Evolutionary conservation across 1,140 invertebrate genomes (phyloP), one percentile per base, ranked within the genome.

Genomic region (Cepaea nemoralis): DNA sequence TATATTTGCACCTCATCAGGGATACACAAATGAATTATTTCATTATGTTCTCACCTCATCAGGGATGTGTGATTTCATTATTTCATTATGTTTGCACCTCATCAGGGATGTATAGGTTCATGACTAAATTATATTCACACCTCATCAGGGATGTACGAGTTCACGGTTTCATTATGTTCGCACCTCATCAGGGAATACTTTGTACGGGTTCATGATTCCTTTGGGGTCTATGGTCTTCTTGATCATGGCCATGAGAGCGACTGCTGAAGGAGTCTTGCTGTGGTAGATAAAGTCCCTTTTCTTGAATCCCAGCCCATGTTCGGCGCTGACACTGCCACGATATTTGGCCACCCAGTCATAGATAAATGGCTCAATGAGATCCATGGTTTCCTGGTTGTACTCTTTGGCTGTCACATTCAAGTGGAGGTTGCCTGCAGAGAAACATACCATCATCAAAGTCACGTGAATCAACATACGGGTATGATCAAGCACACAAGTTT

Each of bases 181-280:
- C 12, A 40, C 80, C 27, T 81, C 48, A 42, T 84, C 83, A 14
- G 88, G 88, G 45, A 90, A 77, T 0, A 97, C 95, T 93, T 99
- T 99, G 88, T 99, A 99, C 0, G 98, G 98, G 92, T 99, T 99
- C 1, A 99, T 93, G 86, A 99, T 99, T 48, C 94, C 93, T 73
- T 97, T 96, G 0, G 98, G 97, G 92, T 99, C 98, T 93, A 99
- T 94, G 3, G 96, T 86, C 42, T 91, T 91, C 90, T 99, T 99
- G 22, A 99, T 89, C 37, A 95, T 90, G 45, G 94, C 94, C 97
- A 99, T 99, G 0, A 97, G 91, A 5, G 92, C 84, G 31, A 99
- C 94, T 1, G 96, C 94, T 40, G 94, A 93, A 22, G 92, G 74
- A 69, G 94, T 94, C 92, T 98, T 98, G 40, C 95, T 96, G 90